Conservation (phyloP, 2,888 invertebrate genomes). For the Leucophenga maculata region DNA sequence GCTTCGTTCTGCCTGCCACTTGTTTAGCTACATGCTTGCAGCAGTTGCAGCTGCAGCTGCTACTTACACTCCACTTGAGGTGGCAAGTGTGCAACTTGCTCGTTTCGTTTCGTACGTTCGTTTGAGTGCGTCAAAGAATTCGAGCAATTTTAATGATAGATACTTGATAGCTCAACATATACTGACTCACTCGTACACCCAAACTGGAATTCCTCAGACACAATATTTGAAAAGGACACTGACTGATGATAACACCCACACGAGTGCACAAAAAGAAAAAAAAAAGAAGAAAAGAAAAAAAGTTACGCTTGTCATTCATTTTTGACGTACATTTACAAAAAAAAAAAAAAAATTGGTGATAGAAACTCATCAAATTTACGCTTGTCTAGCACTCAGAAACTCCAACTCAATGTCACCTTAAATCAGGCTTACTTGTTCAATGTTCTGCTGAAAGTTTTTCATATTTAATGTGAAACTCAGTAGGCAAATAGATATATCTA, state of each 20-base stretch:
- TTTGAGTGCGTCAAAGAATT: conserved; percentile 33
- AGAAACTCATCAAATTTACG: conserved; percentile 10
- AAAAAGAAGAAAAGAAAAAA: too few species aligned
- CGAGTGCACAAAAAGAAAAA: neutral
- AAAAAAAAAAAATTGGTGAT: too few species aligned
- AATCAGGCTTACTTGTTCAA: too few species aligned
- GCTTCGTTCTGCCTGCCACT: too few species aligned
- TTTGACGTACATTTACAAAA: too few species aligned
- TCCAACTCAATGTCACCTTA: too few species aligned
- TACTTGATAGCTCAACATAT: conserved; percentile 2
- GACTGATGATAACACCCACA: neutral
- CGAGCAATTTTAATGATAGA: conserved; percentile 40
- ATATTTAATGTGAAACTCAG: too few species aligned
- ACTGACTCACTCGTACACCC: neutral
- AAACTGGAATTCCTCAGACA: too few species aligned
- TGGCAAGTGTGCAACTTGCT: conserved; percentile 49
- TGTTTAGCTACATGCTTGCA: neutral
- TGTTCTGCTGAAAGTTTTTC: too few species aligned
- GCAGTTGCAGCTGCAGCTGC: neutral
- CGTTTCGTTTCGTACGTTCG: neutral
- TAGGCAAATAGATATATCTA: too few species aligned
- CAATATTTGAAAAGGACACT: neutral
- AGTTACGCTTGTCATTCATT: too few species aligned
- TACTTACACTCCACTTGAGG: neutral
- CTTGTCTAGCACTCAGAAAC: conserved; percentile 19